These are phyloP conservation scores for Hyles vespertilio DNA, from an alignment of 1,140 invertebrate species.

Conservation along the genomic window DNA sequence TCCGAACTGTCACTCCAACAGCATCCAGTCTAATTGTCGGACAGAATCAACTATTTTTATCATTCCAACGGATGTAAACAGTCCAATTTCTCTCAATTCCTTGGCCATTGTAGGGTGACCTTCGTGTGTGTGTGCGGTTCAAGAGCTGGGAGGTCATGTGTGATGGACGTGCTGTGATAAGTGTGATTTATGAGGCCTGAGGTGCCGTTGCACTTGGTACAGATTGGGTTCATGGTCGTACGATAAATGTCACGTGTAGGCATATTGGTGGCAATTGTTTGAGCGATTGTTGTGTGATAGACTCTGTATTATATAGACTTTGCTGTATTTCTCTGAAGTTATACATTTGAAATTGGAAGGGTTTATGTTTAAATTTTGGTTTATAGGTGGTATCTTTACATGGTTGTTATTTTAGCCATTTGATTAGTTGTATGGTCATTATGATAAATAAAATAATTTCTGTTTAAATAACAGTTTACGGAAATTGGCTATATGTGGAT, in stretches of 20 bases:
- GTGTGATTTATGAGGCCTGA: conserved; percentile 60
- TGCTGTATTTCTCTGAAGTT: not conserved
- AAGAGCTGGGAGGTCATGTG: not conserved
- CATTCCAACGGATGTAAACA: conserved; percentile 27
- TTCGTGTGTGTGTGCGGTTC: not conserved
- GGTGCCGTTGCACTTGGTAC: conserved; percentile 63
- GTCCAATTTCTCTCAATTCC: conserved; percentile 29
- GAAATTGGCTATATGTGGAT: too few species aligned
- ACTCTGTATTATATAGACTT: not conserved
- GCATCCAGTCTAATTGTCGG: too few species aligned
- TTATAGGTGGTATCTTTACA: too few species aligned
- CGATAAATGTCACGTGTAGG: conserved; percentile 22
- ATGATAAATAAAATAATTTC: too few species aligned
- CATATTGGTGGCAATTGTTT: conserved; percentile 9
- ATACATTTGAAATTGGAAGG: not conserved
- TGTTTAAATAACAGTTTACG: too few species aligned
- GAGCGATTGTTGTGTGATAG: not conserved
- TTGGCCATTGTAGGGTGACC: conserved; percentile 19
- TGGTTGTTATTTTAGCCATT: too few species aligned
- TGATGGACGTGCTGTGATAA: conserved; percentile 37
- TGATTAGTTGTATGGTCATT: too few species aligned
- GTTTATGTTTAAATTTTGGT: too few species aligned
- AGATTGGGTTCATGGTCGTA: conserved; percentile 66
- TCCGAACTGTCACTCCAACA: too few species aligned
- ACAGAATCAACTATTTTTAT: conserved; percentile 18